Evolutionary conservation across 1,140 invertebrate species (phyloP), one percentile per base, ranked within the genome.

Genomic region (Drosophila obscura): DNA sequence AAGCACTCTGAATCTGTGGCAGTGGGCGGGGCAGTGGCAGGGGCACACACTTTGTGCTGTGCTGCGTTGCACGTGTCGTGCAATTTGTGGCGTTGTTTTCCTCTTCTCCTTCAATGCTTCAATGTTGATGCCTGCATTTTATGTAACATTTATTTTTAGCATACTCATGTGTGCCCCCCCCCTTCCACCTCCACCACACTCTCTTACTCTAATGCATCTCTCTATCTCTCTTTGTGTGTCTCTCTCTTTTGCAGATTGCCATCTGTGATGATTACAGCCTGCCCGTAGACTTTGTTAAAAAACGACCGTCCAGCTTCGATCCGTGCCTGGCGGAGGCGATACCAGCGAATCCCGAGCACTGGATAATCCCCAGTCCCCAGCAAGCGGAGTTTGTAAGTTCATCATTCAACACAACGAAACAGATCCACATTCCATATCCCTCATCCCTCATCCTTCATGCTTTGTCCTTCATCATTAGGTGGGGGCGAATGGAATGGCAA

Each of bases 241-340:
- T 35, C 13, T 57, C 7, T 67, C n/a, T 43, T n/a, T 41, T 8
- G 31, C 93, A 96, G 96, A 94, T 96, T 67, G 94, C 95, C 49
- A 93, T 96, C 65, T 96, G 95, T 91, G 96, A 96, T 80, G 96
- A 96, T 88, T 96, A 96, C 92, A 96, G 95, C 93, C 92, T 96
- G 53, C 96, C 96, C 22, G 95, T 96, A 67, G 96, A 96, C 89
- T 96, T 96, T 91, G 94, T 96, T 67, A 94, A 94, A 90, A 94
- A 93, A 92, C 92, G 94, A 87, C 94, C 94, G 60, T 93, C 93
- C 69, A 94, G 94, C 85, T 93, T 94, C 59, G 93, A 93, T 80
- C 91, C 93, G 56, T 94, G 92, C 84, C 90, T 94, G 64, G 93
- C 94, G 15, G 93, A 94, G 85, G 92, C 92, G 59, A 81, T 92